Evolutionary conservation across 2,113 vertebrate species (phyloP).

Genomic region (Puntigrus tetrazona): DNA sequence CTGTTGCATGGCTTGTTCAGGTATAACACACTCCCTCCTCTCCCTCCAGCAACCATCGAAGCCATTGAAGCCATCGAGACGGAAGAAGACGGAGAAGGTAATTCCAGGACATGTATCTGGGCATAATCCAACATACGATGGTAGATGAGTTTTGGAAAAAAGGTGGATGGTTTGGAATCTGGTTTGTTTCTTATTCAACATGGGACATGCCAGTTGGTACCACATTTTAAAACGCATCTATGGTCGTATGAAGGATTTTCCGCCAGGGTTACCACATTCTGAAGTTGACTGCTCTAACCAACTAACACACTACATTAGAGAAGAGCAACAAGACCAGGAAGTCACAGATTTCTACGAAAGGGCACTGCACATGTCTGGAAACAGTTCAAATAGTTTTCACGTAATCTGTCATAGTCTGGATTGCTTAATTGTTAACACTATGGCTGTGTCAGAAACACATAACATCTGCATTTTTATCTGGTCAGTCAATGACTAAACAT

Average conservation of each 20-base stretch:
- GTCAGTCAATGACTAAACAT: neutral
- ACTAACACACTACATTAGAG: neutral
- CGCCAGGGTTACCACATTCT: neutral
- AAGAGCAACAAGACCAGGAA: neutral
- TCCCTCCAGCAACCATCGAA: conserved; percentile 80
- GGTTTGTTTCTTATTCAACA: neutral
- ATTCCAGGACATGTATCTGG: conserved; percentile 59
- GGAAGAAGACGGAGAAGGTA: conserved; percentile 79
- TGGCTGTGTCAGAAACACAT: conserved; percentile 5
- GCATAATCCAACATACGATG: conserved; percentile 25
- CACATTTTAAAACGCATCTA: conserved; percentile 8
- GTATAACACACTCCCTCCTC: conserved; percentile 78
- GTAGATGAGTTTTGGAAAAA: neutral
- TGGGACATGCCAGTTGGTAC: neutral
- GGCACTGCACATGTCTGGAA: conserved; percentile 47
- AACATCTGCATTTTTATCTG: neutral
- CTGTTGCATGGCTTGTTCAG: conserved; percentile 77
- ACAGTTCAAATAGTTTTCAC: neutral
- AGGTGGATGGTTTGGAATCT: neutral
- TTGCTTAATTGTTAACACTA: neutral
- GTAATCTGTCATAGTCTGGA: neutral
- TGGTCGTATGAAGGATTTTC: neutral
- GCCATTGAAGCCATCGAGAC: conserved; percentile 84
- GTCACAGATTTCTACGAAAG: conserved; percentile 4
- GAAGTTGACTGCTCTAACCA: conserved; percentile 19